Evolutionary conservation across 2,797 vertebrate species (phyloP).

Genomic region (Heliangelus exortis): DNA sequence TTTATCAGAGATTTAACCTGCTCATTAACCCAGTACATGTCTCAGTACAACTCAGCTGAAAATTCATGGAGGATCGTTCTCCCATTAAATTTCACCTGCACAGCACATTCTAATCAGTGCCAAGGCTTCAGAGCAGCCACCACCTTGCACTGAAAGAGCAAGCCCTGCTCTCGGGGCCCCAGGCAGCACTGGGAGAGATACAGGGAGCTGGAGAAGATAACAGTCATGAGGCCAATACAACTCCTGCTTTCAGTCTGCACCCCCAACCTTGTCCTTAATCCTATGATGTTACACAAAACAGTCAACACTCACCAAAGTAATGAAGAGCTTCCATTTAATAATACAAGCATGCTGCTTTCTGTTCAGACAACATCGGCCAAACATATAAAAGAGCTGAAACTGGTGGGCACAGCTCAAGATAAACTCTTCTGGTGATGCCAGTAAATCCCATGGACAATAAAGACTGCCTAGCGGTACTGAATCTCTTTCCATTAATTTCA

Average conservation of each 20-base stretch:
- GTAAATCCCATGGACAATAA: neutral
- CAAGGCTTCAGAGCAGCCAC: neutral
- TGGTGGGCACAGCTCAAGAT: neutral
- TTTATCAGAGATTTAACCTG: neutral
- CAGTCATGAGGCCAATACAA: too few relatives aligned
- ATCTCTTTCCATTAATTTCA: neutral
- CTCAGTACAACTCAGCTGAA: neutral
- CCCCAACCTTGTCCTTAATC: neutral
- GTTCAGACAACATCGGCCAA: neutral
- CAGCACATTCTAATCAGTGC: neutral
- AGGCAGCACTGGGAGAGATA: neutral
- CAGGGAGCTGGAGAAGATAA: neutral
- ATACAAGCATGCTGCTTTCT: rapidly evolving
- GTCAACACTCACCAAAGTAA: neutral
- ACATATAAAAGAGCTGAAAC: neutral
- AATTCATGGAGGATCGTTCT: neutral
- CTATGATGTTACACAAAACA: neutral
- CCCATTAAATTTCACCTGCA: neutral
- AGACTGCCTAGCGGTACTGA: neutral
- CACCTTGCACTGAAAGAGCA: neutral
- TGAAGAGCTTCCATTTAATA: neutral
- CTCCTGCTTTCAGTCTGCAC: neutral
- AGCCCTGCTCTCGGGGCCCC: neutral
- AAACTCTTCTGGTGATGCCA: neutral
- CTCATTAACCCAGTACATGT: neutral